A percentile compares a stretch with the other conserved stretches of the same genome.
Evolutionary conservation across 2,888 invertebrate genomes (phyloP).

Genomic region (Argyresthia albistria): DNA sequence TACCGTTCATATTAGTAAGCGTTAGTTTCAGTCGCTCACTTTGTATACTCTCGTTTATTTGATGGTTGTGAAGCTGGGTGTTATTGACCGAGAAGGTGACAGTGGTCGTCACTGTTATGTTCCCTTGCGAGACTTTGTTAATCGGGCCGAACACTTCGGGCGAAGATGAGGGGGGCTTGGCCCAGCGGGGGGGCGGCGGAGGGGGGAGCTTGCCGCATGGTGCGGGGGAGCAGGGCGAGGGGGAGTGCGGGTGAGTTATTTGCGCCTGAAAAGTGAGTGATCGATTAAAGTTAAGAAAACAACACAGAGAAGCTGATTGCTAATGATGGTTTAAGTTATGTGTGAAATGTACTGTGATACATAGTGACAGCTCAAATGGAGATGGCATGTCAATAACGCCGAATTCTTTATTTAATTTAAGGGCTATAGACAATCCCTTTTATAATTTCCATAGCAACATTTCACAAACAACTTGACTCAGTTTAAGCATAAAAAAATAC

Average conservation of each 20-base stretch:
- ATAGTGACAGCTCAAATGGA: no score
- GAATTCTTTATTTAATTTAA: no score
- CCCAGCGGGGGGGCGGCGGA: slow-evolving; percentile 89
- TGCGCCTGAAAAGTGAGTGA: slow-evolving; percentile 66
- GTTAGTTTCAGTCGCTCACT: slow-evolving; percentile 66
- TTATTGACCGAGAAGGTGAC: slow-evolving; percentile 85
- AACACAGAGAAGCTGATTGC: slow-evolving; percentile 29
- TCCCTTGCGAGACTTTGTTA: slow-evolving; percentile 67
- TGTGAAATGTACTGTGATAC: no score
- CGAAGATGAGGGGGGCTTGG: slow-evolving; percentile 77
- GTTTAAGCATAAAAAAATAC: slow-evolving; percentile 18
- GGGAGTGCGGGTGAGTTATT: slow-evolving; percentile 66
- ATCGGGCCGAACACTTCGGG: slow-evolving; percentile 56
- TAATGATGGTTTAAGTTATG: not conserved
- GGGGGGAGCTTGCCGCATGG: slow-evolving; percentile 73
- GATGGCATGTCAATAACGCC: no score
- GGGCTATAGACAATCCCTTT: no score
- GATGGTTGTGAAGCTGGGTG: slow-evolving; percentile 65
- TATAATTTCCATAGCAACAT: no score
- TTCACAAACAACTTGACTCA: not conserved
- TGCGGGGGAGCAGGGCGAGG: slow-evolving; percentile 53
- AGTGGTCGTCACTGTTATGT: slow-evolving; percentile 88
- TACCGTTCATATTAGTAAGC: slow-evolving; percentile 63
- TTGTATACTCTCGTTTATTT: slow-evolving; percentile 62
- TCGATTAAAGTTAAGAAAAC: slow-evolving; percentile 28